Percentiles rank a stretch among this genome's conserved stretches.
Evolutionary conservation across 2,888 invertebrate species (phyloP).

Genomic region (Acrocyrtus sp.): DNA sequence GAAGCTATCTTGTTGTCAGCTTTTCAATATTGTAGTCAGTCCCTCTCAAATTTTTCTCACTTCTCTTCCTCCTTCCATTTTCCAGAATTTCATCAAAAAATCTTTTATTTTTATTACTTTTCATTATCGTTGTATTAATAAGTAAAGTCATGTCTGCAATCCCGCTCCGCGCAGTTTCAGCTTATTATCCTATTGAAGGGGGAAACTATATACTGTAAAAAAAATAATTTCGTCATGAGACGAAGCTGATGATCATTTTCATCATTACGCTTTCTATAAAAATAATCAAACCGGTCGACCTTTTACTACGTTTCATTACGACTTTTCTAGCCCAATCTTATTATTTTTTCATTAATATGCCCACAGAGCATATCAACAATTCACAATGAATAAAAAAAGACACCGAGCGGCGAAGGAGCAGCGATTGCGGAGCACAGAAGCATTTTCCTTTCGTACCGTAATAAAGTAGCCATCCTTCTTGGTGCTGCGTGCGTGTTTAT

Average conservation of each 20-base stretch:
- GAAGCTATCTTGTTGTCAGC: constrained; percentile 44
- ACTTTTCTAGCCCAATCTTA: not conserved
- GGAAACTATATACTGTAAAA: too few species aligned
- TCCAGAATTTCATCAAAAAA: constrained; percentile 45
- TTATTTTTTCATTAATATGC: too few species aligned
- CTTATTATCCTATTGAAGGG: too few species aligned
- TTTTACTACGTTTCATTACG: constrained; percentile 28
- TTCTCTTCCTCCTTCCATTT: too few species aligned
- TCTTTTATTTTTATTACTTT: constrained; percentile 30
- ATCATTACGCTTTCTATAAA: constrained; percentile 22
- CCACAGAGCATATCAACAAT: constrained; percentile 24
- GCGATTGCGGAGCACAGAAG: constrained; percentile 44
- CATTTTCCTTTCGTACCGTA: constrained; percentile 35
- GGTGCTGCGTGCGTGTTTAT: constrained; percentile 45
- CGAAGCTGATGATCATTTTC: constrained; percentile 16
- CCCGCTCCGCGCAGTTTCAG: too few species aligned
- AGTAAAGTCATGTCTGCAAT: too few species aligned
- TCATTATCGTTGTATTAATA: too few species aligned
- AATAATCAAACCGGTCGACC: constrained; percentile 42
- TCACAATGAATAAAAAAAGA: too few species aligned
- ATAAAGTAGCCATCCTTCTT: constrained; percentile 27
- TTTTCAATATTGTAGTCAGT: constrained; percentile 36
- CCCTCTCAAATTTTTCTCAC: constrained; percentile 9
- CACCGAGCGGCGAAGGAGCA: too few species aligned
- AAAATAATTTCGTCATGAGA: too few species aligned